A percentile compares a stretch with the other conserved stretches of the same genome.
Conservation (phyloP, 2,888 invertebrate species). For the Ophion obscuratus region DNA sequence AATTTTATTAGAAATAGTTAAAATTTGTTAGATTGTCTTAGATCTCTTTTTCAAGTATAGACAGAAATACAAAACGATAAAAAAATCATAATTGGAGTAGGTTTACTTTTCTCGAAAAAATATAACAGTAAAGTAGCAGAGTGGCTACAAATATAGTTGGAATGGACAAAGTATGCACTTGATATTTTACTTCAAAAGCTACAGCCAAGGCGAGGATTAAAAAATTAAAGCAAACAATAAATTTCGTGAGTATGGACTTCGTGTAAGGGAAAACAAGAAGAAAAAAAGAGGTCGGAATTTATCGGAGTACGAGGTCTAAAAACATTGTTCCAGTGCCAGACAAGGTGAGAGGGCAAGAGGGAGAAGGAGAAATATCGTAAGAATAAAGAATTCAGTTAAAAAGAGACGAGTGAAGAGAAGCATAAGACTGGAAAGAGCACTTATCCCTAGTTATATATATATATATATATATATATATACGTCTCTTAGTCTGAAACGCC, state of each 20-base stretch:
- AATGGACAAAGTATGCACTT: not conserved
- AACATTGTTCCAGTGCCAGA: conserved; percentile 26
- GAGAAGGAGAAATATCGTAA: conserved; percentile 33
- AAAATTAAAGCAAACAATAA: conserved; percentile 2
- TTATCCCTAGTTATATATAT: conserved; percentile 50
- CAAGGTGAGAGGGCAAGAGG: conserved; percentile 17
- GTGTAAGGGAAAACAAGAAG: not conserved
- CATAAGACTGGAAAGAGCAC: conserved; percentile 52
- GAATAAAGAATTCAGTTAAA: conserved; percentile 38
- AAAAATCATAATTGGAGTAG: no score
- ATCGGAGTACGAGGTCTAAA: conserved; percentile 54
- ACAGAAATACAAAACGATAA: no score
- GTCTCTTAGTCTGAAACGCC: conserved; percentile 36
- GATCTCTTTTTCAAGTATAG: not conserved
- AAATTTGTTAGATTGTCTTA: not conserved
- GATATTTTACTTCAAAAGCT: not conserved
- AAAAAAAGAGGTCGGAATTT: conserved; percentile 59
- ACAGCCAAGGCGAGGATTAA: not conserved
- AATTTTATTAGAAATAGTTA: not conserved
- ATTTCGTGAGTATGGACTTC: conserved; percentile 21
- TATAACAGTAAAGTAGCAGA: no score
- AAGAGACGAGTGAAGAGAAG: conserved; percentile 21
- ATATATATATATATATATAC: not conserved
- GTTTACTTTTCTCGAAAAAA: no score
- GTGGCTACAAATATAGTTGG: not conserved